phyloP scores from a whole-genome alignment of 2,797 vertebrate genomes.

The Parauchenoglanis punctatus region DNA sequence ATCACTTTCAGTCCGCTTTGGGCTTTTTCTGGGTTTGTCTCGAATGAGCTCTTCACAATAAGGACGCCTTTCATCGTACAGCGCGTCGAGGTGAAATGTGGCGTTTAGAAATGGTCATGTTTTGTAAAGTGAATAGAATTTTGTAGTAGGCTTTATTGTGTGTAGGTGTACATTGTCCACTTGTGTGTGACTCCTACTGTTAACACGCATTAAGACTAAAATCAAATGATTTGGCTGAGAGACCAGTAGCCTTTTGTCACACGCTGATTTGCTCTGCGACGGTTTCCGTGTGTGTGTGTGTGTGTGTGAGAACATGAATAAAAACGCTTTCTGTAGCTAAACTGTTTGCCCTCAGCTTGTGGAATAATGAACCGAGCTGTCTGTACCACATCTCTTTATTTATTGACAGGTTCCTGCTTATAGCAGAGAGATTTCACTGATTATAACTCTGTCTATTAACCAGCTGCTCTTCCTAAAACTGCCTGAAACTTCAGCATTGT shows the following conservation, averaged over 20 bases:
- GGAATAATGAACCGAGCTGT: not conserved
- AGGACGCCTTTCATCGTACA: not conserved
- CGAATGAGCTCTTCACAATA: not conserved
- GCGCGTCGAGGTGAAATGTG: not conserved
- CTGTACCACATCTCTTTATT: not conserved
- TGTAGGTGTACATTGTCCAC: not conserved
- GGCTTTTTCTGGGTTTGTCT: not conserved
- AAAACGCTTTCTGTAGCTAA: not conserved
- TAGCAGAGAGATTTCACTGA: not conserved
- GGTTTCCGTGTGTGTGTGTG: not conserved
- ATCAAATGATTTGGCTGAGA: not conserved
- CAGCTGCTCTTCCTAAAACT: not conserved
- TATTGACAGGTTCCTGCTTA: not conserved
- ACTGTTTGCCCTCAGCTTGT: not conserved
- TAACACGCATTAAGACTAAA: not conserved
- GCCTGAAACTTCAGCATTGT: not conserved
- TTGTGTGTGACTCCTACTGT: not conserved
- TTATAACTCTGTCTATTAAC: not conserved
- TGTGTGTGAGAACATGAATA: not conserved
- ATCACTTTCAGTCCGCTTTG: conserved; percentile 8
- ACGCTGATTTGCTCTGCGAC: not conserved
- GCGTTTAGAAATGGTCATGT: not conserved
- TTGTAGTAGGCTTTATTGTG: not conserved
- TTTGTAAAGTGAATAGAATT: not conserved
- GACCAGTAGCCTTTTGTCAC: conserved; percentile 16